Conservation (phyloP, 2,113 vertebrate genomes). For the Tetraodon nigroviridis region DNA sequence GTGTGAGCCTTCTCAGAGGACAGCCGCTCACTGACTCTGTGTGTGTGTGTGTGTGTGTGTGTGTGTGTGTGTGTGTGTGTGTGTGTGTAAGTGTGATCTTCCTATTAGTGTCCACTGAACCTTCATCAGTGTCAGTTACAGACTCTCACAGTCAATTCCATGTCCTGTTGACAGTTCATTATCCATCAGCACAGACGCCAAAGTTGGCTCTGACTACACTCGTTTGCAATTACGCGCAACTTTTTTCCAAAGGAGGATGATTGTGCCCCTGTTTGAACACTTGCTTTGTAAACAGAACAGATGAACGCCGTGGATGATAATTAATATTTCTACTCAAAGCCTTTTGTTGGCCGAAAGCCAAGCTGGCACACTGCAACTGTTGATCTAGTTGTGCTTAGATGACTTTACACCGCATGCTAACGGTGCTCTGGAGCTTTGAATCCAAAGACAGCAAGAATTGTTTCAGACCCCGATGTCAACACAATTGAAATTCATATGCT, state of each 20-base stretch:
- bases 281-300: constrained; percentile 48
- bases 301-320: constrained; percentile 50
- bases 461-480: constrained; percentile 52
- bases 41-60: constrained; percentile 17
- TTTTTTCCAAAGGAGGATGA: constrained; percentile 48
- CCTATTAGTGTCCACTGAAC: constrained; percentile 26
- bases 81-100: constrained; percentile 4
- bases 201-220: constrained; percentile 52
- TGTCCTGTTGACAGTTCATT: constrained; percentile 60
- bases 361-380: constrained; percentile 22
- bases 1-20: not conserved
- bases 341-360: constrained; percentile 44
- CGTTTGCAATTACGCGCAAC: constrained; percentile 58
- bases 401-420: constrained; percentile 35
- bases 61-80: constrained; percentile 3
- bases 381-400: constrained; percentile 34
- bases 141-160: constrained; percentile 54
- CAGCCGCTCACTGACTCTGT: constrained; percentile 5
- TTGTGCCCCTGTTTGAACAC: constrained; percentile 35
- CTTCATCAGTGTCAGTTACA: constrained; percentile 52
- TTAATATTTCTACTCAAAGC: constrained; percentile 49
- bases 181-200: constrained; percentile 56
- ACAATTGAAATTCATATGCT: constrained; percentile 34
- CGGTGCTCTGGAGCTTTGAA: constrained; percentile 40
- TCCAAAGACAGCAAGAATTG: constrained; percentile 43